These are phyloP conservation scores for Hippocampus barbouri DNA, from an alignment of 2,113 vertebrate genomes.

Conservation along the genomic window DNA sequence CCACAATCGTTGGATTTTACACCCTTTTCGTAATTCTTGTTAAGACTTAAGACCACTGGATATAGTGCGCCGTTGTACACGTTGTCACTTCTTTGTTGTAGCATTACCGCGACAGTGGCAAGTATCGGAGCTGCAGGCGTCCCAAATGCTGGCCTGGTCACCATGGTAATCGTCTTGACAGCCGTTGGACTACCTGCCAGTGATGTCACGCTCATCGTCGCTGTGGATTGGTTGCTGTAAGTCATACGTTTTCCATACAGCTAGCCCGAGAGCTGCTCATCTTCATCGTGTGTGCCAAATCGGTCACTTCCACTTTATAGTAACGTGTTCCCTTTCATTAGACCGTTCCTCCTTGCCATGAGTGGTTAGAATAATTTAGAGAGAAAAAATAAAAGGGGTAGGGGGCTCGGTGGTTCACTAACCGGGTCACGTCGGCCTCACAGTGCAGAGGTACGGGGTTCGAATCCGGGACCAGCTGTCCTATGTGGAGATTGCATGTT, in stretches of 20 bases:
- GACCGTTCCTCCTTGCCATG: neutral
- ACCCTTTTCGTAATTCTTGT: no score
- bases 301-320: neutral
- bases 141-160: conserved; percentile 94
- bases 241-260: conserved; percentile 52
- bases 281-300: neutral
- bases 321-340: neutral
- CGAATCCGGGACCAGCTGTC: no score
- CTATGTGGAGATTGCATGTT: no score
- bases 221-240: conserved; percentile 98
- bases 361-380: no score
- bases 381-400: no score
- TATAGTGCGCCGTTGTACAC: no score
- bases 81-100: conserved; percentile 40
- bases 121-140: conserved; percentile 95
- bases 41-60: no score
- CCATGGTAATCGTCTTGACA: conserved; percentile 97
- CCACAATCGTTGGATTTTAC: no score
- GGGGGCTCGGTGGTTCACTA: no score
- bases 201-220: conserved; percentile 94
- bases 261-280: neutral
- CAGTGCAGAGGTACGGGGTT: no score
- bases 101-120: conserved; percentile 92
- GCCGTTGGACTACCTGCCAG: conserved; percentile 88
- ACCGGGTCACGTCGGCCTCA: no score